These are phyloP conservation scores for Elmis aenea DNA, from an alignment of 2,888 invertebrate genomes.

Conservation along the genomic window DNA sequence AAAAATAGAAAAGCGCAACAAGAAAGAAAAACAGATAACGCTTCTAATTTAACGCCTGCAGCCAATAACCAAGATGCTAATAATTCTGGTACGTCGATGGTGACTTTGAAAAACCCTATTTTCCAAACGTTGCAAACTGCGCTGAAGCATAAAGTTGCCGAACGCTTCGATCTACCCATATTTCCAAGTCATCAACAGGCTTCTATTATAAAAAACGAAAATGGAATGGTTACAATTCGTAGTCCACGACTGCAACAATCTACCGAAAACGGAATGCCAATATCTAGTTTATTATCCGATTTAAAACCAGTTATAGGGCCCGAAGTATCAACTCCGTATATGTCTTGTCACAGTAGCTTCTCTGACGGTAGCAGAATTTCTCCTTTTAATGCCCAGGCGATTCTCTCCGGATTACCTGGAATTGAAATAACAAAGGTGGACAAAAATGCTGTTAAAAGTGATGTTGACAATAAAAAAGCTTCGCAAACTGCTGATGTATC, in stretches of 20 bases:
- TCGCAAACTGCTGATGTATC: constrained; percentile 44
- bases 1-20: constrained; percentile 46
- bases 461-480: constrained; percentile 32
- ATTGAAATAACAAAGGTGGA: constrained; percentile 46
- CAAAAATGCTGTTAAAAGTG: constrained; percentile 31
- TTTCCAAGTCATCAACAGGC: constrained; percentile 52
- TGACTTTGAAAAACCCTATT: constrained; percentile 74
- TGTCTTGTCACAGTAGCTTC: constrained; percentile 17
- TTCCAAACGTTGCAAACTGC: constrained; percentile 56
- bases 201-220: constrained; percentile 64
- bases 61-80: constrained; percentile 30
- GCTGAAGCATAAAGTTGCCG: constrained; percentile 44
- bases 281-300: constrained; percentile 32
- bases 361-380: constrained; percentile 22
- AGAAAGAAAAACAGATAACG: constrained; percentile 16
- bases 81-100: constrained; percentile 57
- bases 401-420: constrained; percentile 44
- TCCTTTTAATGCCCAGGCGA: constrained; percentile 42
- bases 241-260: constrained; percentile 53
- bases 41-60: constrained; percentile 7
- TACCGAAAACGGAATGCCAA: constrained; percentile 25
- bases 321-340: constrained; percentile 20
- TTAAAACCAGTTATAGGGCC: constrained; percentile 35
- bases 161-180: constrained; percentile 26
- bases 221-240: constrained; percentile 80